Evolutionary conservation across 1,140 invertebrate genomes (phyloP), one percentile per base, ranked within the genome.

Genomic region (Pogonomyrmex barbatus): DNA sequence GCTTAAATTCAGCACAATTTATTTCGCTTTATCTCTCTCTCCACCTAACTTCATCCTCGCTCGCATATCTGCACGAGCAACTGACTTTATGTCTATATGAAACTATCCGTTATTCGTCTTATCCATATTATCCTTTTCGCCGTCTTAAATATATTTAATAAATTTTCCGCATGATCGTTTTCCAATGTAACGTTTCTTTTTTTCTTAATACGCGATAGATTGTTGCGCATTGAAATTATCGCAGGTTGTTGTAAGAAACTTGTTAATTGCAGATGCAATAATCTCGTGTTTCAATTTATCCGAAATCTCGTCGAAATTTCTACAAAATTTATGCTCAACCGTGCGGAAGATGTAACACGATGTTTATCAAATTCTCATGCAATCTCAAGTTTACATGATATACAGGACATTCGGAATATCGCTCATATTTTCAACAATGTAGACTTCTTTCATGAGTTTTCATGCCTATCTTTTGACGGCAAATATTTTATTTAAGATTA

Each of bases 1-100:
- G 50, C 78, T 89, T 83, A 89, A 88, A 91, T 87, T 90, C 71
- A 76, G 77, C 82, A 91, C 90, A 93, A 93, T 93, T 93, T 87
- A 87, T 87, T 90, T 90, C 87, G 58, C 63, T 42, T 85, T 71
- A 85, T 87, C 54, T 65, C 42, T 5, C 10, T 14, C 30, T 58
- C 17, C 33, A 45, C n/a, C 36, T 52, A 73, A 39, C 36, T 50
- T 42, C 10, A 33, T 54, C 8, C 24, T 47, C 14, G 17, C 24
- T 14, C 36, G 79, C 67, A 52, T 73, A 83, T 50, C 30, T 58
- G 33, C 68, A 8, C 68, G 8, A 24, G 54, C n/a, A 73, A 54
- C n/a, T 45, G 65, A 82, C 67, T 73, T 73, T 73, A 82, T 36
- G 17, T 73, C 60, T 73, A 82, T 36, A 12, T 30, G 30, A 82